These are phyloP conservation scores for Drosophila punjabiensis DNA, from an alignment of 1,140 invertebrate genomes.

Conservation along the genomic window DNA sequence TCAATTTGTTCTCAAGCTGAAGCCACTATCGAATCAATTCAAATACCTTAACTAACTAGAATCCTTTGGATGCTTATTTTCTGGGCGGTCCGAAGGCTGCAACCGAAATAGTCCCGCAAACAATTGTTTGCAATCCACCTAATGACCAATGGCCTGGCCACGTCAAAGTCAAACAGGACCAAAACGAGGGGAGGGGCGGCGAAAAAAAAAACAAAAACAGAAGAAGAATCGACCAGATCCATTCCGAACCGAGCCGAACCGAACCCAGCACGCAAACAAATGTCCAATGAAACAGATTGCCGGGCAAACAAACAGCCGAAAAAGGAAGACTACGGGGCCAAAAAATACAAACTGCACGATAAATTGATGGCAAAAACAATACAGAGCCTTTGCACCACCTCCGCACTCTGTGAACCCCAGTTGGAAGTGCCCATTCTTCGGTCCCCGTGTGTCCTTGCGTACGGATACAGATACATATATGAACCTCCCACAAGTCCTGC, in stretches of 20 bases:
- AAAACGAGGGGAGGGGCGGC: background rate
- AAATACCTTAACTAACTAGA: background rate
- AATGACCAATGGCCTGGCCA: constrained; percentile 72
- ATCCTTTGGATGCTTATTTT: constrained; percentile 1
- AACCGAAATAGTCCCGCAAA: constrained; percentile 35
- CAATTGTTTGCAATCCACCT: constrained; percentile 61
- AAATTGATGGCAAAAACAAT: constrained; percentile 79
- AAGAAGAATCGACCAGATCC: constrained; percentile 13
- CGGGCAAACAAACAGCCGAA: constrained; percentile 69
- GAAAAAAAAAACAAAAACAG: no score
- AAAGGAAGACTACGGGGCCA: constrained; percentile 28
- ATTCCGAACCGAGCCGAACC: constrained; percentile 24
- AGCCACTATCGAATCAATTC: constrained; percentile 2
- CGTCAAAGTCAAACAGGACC: constrained; percentile 50
- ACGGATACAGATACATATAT: background rate
- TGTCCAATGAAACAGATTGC: constrained; percentile 83
- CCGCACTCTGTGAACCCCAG: background rate
- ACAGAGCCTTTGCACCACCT: constrained; percentile 27
- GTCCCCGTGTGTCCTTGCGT: constrained; percentile 5
- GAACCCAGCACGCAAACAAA: constrained; percentile 71
- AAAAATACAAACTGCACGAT: constrained; percentile 65
- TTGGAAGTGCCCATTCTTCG: background rate
- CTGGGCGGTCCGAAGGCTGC: background rate
- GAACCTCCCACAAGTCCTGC: constrained; percentile 6
- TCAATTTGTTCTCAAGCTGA: background rate